Evolutionary conservation across 2,113 vertebrate genomes (phyloP), one percentile per base, ranked within the genome.

Genomic region (Vulpes vulpes): DNA sequence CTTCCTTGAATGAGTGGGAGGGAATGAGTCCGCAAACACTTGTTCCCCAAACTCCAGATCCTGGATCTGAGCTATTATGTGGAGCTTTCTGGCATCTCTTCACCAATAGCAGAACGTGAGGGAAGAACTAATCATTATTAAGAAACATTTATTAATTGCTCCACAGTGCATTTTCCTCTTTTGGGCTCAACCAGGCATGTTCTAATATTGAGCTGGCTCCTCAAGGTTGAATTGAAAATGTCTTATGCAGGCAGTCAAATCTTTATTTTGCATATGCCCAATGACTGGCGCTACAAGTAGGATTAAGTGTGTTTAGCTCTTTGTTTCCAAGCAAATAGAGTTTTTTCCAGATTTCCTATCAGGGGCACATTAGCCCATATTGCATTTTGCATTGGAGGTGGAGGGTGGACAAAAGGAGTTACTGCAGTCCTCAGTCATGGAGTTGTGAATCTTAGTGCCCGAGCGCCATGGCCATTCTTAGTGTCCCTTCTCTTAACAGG

Each of bases 61-160:
- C 43, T 55, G 62, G 78, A 80, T 85, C 55, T 78, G 20, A 60
- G 23, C 27, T 49, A 4, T 78, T 60, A 4, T 8, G 14, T 59
- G 67, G 30, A 74, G 17, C 2, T 62, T 92, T 71, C 38, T 82
- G 11, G 25, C 38, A 35, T 82, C 86, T 86, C 49, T 80, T 76
- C 10, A 51, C 62, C 12, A 25, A 17, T 19, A 76, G 38, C 27
- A 11, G 8, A 51, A n/a, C 12, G 11, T 12, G 17, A 92, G 8
- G 32, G 38, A 95, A 65, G 15, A 94, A 60, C 67, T 69, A 32
- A 80, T 93, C 22, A 84, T 35, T 88, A 17, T 38, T 38, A 83
- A 83, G 38, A 74, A 73, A 80, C 81, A 69, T 49, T 92, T 95
- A 78, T 92, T 96, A 90, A 94, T 85, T 74, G 65, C 43, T 38